A percentile compares a stretch with the other conserved stretches of the same genome.
Evolutionary conservation across 2,888 invertebrate species (phyloP).

Genomic region (Drosophila pseudotakahashii): DNA sequence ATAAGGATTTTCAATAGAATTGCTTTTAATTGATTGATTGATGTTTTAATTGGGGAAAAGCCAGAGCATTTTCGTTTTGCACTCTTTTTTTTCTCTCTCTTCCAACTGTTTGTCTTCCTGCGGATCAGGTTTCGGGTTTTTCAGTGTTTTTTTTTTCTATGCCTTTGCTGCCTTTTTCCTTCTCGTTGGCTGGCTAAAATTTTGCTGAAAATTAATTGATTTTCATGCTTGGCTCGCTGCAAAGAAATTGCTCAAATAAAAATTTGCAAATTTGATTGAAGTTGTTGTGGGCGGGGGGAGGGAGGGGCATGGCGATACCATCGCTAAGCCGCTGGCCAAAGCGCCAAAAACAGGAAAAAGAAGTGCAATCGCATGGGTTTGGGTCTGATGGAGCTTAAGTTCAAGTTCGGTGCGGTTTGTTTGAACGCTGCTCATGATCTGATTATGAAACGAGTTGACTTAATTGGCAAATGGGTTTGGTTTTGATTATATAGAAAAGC

Average conservation of each 20-base stretch:
- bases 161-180: conserved; percentile 35
- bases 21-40: conserved; percentile 81
- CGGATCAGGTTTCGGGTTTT: conserved; percentile 41
- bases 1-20: conserved; percentile 74
- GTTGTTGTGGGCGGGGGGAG: conserved; percentile 66
- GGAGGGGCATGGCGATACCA: conserved; percentile 18
- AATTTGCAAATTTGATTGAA: conserved; percentile 78
- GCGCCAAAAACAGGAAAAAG: conserved; percentile 55
- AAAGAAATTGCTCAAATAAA: conserved; percentile 79
- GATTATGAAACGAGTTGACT: conserved; percentile 38
- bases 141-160: conserved; percentile 28
- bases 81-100: conserved; percentile 19
- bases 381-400: conserved; percentile 36
- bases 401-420: conserved; percentile 40
- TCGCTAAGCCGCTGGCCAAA: conserved; percentile 70
- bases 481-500: not conserved
- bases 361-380: not conserved
- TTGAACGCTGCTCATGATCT: conserved; percentile 49
- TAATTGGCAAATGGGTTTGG: conserved; percentile 13
- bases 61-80: conserved; percentile 50
- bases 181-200: conserved; percentile 61
- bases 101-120: conserved; percentile 45
- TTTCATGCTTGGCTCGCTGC: conserved; percentile 74
- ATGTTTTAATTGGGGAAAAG: conserved; percentile 82
- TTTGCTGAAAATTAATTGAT: conserved; percentile 79